Evolutionary conservation across 1,140 invertebrate genomes (phyloP), one percentile per base, ranked within the genome.

Genomic region (Helicoverpa armigera): DNA sequence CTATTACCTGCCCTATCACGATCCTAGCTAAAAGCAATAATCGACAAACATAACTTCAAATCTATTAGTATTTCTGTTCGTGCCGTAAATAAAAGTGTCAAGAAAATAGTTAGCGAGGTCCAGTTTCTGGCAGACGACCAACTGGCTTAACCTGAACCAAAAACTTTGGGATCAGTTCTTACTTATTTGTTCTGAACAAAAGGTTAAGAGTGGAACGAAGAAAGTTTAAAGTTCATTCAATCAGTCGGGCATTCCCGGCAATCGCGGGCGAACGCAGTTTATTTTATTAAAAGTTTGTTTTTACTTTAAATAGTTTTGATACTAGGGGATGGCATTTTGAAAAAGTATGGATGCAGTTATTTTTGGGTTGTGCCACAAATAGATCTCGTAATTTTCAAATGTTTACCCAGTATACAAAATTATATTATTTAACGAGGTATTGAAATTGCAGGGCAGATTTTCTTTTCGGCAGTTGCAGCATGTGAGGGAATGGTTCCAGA

Each of bases 201-300:
- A 50, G 63, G 43, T 67, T 67, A 67, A 10, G 48, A 67, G 31
- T 48, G 18, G 43, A 48, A 18, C 63, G 3, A 48, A 67, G 63
- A 67, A 67, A 67, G 63, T 67, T 67, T 67, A 67, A 67, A 67
- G 63, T 67, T 67, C 43, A 67, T 67, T 67, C 63, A 67, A 67
- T 67, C 63, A 67, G 16, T 35, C 63, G 61, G 31, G 31, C 61
- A 65, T 43, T 65, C 61, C 23, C 1, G 35, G 63, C 63, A 67
- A n/a, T 16, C 43, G 35, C 16, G 35, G n/a, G 63, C 63, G 10
- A 16, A 35, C 29, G n/a, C 1, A 48, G 43, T 48, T 67, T 67
- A 16, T 67, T 67, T 35, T 50, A n/a, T 67, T 67, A 67, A 5
- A 11, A 67, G n/a, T 48, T 67, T 48, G 35, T 48, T 67, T 67